phyloP scores from a whole-genome alignment of 2,113 vertebrate genomes.

The Alethe castanea region DNA sequence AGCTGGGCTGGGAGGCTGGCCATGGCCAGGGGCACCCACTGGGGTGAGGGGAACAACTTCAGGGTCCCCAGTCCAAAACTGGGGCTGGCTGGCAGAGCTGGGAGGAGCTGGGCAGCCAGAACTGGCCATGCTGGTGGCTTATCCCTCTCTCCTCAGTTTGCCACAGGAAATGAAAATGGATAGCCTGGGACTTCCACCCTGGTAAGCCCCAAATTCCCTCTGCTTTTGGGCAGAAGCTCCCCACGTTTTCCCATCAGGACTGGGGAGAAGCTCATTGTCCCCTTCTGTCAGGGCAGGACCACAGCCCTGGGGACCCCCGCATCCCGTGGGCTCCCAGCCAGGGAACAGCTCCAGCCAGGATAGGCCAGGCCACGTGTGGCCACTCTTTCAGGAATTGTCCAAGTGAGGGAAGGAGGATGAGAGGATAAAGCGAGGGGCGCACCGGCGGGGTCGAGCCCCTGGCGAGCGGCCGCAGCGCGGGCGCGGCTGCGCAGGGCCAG shows the following conservation, averaged over 20 bases:
- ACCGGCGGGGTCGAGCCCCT: not conserved
- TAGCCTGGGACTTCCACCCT: not conserved
- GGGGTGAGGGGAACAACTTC: fast-evolving
- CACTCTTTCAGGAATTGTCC: fast-evolving
- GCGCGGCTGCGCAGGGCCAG: not conserved
- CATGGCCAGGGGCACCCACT: fast-evolving
- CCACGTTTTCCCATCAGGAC: fast-evolving
- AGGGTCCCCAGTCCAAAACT: not conserved
- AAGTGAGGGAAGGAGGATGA: not conserved
- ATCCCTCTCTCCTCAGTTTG: not conserved
- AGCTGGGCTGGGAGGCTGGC: not conserved
- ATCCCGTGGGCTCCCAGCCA: not conserved
- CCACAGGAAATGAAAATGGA: not conserved
- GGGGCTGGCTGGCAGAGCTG: not conserved
- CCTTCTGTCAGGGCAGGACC: fast-evolving
- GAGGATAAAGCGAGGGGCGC: fast-evolving
- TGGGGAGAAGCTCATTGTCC: fast-evolving
- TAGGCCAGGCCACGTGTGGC: not conserved
- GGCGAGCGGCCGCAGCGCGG: fast-evolving
- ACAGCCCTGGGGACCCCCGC: fast-evolving
- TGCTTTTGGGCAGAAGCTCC: not conserved
- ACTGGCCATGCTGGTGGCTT: not conserved
- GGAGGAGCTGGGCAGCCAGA: not conserved
- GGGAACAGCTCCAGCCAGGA: not conserved
- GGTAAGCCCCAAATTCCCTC: not conserved